phyloP scores from a whole-genome alignment of 1,140 invertebrate species.

The Apis mellifera region DNA sequence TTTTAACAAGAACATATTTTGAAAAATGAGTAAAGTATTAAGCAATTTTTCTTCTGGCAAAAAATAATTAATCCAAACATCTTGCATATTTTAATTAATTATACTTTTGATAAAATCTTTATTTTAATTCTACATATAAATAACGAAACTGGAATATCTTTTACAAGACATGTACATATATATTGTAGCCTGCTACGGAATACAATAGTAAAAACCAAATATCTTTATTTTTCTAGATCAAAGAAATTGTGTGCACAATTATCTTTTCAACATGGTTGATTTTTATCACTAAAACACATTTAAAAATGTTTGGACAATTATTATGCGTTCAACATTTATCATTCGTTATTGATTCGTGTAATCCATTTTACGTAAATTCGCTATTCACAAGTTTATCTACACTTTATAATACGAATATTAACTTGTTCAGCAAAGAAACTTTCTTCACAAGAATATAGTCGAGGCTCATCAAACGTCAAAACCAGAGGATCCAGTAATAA shows the following conservation, averaged over 20 bases:
- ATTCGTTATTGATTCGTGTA: not conserved
- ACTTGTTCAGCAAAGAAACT: not conserved
- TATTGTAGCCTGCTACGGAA: too few species aligned
- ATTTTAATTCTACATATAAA: not conserved
- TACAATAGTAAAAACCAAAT: not conserved
- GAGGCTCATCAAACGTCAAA: conserved; percentile 14
- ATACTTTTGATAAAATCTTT: too few species aligned
- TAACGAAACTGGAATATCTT: not conserved
- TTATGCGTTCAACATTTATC: not conserved
- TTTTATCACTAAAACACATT: not conserved
- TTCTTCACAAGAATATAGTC: not conserved
- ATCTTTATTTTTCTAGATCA: too few species aligned
- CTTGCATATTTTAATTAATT: conserved; percentile 1
- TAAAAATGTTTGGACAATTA: not conserved
- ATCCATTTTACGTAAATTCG: not conserved
- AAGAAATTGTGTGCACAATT: not conserved
- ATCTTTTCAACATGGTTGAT: not conserved
- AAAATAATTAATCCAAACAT: not conserved
- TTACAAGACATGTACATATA: too few species aligned
- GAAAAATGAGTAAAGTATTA: not conserved
- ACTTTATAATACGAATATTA: not conserved
- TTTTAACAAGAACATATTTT: not conserved
- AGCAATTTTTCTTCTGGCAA: too few species aligned
- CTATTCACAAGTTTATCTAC: not conserved
- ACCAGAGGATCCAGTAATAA: conserved; percentile 25